Conservation (phyloP, 2,113 vertebrate genomes). For the Hylia prasina region DNA sequence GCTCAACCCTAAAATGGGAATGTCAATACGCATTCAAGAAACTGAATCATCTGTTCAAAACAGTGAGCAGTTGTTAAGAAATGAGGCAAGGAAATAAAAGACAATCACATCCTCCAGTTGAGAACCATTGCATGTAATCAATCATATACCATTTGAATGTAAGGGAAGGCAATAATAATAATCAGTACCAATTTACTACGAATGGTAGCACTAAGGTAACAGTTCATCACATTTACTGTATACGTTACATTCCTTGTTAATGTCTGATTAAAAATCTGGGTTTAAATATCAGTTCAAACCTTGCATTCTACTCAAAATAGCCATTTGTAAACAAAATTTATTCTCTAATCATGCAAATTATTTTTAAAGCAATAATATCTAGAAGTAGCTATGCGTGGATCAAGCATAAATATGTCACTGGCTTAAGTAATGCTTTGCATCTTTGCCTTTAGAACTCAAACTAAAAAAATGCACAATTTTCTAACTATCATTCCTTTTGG, state of each 20-base stretch:
- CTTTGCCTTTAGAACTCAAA: neutral
- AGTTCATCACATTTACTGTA: neutral
- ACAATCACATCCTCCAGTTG: neutral
- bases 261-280: neutral
- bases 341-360: neutral
- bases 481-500: neutral
- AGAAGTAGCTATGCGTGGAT: neutral
- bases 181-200: neutral
- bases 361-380: neutral
- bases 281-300: neutral
- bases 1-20: neutral
- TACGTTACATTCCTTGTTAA: neutral
- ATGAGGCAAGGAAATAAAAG: neutral
- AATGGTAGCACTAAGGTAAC: neutral
- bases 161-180: neutral
- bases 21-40: neutral
- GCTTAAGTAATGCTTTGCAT: neutral
- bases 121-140: neutral
- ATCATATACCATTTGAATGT: neutral
- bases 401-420: neutral
- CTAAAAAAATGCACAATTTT: neutral
- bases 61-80: neutral
- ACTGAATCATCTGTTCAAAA: neutral
- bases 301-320: neutral
- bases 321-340: neutral